phyloP scores from a whole-genome alignment of 2,113 vertebrate species.

The Chloebia gouldiae region DNA sequence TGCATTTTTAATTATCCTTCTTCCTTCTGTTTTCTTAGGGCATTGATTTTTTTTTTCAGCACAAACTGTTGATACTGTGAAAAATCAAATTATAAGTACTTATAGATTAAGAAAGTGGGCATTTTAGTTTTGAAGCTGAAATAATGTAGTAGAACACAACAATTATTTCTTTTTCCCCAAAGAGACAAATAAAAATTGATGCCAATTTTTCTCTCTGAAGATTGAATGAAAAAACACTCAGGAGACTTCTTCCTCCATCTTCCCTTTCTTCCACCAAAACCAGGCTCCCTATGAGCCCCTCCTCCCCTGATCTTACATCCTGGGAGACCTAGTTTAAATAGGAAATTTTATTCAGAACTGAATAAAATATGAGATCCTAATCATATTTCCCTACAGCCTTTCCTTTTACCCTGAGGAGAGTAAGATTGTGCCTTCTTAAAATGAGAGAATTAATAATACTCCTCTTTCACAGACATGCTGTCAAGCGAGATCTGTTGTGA shows the following conservation, averaged over 20 bases:
- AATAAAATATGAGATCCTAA: conserved; percentile 5
- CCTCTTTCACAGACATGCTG: neutral
- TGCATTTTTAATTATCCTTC: neutral
- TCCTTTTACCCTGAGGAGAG: neutral
- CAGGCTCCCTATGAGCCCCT: neutral
- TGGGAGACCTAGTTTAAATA: conserved; percentile 3
- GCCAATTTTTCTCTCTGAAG: neutral
- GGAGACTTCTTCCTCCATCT: neutral
- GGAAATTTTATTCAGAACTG: conserved; percentile 6
- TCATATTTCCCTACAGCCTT: neutral
- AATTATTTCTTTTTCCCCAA: neutral
- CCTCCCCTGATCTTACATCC: neutral
- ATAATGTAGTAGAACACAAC: neutral
- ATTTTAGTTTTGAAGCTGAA: neutral
- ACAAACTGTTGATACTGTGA: neutral
- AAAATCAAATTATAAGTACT: neutral
- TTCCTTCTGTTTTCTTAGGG: neutral
- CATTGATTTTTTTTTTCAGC: neutral
- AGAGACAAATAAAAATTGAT: neutral
- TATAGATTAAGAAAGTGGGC: neutral
- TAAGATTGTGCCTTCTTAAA: conserved; percentile 7
- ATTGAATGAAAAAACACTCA: neutral
- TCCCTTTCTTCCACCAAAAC: neutral
- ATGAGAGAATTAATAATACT: neutral
- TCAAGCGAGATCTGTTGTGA: neutral